Base-by-base conservation (phyloP, 2,113 vertebrate genomes). In the Plectropomus leopardus region DNA sequence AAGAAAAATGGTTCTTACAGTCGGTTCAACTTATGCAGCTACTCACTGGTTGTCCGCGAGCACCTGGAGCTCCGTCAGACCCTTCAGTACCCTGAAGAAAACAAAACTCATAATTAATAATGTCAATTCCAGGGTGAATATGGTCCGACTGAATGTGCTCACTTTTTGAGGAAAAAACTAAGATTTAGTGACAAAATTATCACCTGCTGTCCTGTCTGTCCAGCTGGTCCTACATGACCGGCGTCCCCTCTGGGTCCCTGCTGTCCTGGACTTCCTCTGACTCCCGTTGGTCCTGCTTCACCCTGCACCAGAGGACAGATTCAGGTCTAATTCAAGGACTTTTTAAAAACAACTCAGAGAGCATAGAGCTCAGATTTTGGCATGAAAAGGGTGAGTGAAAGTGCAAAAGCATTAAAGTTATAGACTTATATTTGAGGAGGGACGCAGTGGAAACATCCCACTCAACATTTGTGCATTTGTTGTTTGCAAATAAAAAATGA, bases 221-320 rank as follows among this genome's bases (percentile, higher is more conserved):
- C 98, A 26, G 89, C 28, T 57, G 92, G 95, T 64, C 98, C 98
- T 0, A 93, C 93, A 0, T 88, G 95, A 51, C 98, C 98, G 0
- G 92, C 92, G 72, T 98, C 97, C 5, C 98, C 98, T 91, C 98
- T 95, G 70, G 95, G 86, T 40, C 98, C 98, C 85, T 99, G 98
- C 42, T 91, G 97, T 65, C 98, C 98, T 88, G 95, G 93, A 30
- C 96, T 95, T 32, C 98, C 98, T 88, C 98, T 95, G 14, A 97
- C 96, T 1, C 98, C 98, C 0, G 96, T 97, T 0, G 98, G 96
- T 42, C 98, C 98, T 19, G 97, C 95, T 93, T 98, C 96, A 77
- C 98, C 98, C 98, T 99, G 30, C 40, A 55, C 0, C 23, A 55
- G 4, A 34, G 7, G 5, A n/a, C 32, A 66, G 3, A 44, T n/a